Percentiles rank a stretch among this genome's conserved stretches.
These are phyloP conservation scores for Eumacrocentrus americanus DNA, from an alignment of 2,888 invertebrate species.

Conservation along the genomic window DNA sequence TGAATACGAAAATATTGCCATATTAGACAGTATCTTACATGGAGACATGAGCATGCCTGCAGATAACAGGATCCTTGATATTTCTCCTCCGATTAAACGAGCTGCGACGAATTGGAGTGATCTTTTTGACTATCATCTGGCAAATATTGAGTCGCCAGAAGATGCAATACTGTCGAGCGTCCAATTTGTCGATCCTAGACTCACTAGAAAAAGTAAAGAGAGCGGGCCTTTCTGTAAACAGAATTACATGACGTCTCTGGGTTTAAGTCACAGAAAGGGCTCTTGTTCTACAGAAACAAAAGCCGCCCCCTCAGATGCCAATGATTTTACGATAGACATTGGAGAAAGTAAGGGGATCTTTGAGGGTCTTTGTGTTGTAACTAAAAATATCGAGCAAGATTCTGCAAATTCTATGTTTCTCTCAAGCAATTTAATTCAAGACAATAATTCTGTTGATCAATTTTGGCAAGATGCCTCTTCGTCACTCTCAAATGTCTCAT, in stretches of 20 bases:
- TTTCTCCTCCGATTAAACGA: constrained; percentile 27
- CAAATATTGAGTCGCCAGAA: constrained; percentile 41
- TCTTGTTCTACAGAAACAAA: background rate
- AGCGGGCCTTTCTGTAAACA: background rate
- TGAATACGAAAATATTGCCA: constrained; percentile 42
- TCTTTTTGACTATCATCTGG: constrained; percentile 35
- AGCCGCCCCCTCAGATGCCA: background rate
- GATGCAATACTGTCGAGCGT: constrained; percentile 41
- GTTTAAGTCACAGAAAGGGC: constrained; percentile 5
- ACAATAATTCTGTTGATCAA: constrained; percentile 1
- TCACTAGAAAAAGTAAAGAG: constrained; percentile 28
- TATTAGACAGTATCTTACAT: constrained; percentile 42
- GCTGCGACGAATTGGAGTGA: constrained; percentile 27
- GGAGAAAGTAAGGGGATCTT: too few relatives aligned
- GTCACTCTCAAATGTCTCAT: constrained; percentile 33
- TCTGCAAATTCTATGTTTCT: background rate
- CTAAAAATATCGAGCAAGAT: too few relatives aligned
- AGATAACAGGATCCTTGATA: constrained; percentile 40
- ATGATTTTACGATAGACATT: background rate
- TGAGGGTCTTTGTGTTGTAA: too few relatives aligned
- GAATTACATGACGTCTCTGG: constrained; percentile 15
- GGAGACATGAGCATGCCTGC: constrained; percentile 41
- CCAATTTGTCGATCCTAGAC: constrained; percentile 43
- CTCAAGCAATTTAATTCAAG: background rate
- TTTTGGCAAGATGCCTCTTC: background rate